Base-by-base conservation (phyloP, 2,113 vertebrate species). In the Poecilia latipinna region DNA sequence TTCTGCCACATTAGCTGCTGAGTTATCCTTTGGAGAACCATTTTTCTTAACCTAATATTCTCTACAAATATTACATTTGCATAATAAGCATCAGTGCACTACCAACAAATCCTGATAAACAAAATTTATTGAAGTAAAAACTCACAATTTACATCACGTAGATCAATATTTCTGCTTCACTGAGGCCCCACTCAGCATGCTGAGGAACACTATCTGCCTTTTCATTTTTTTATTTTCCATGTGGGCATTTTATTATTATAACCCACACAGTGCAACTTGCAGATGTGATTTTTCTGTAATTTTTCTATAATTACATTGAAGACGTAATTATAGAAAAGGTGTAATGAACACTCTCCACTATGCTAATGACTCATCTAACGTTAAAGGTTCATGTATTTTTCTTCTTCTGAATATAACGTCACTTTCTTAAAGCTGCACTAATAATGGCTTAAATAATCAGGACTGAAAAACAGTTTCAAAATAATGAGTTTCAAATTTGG, bases 401-500 rank as follows among this genome's bases (percentile, higher is more conserved):
- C 1, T 48, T 48, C 17, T 48, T 6, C 44, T 48, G 44, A 48
- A 48, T 19, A 48, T 48, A 48, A 17, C 17, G 44, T 48, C 13
- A 48, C 44, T 48, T 48, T 17, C 13, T 19, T 48, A 19, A 19
- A 48, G 13, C 13, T 19, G 35, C 65, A 24, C 11, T 35, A 4
- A 68, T 48, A 33, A 75, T 7, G 44, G 61, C 26, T 32, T 8
- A 54, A 22, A 62, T 48, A 32, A 64, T 17, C 17, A 48, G 44
- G 28, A 24, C 75, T 65, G 26, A 54, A 78, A 73, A 75, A 70
- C 63, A 19, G 73, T 70, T 78, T 66, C 70, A 26, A 75, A 67
- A 77, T 78, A 70, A 82, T 69, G 33, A 75, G 63, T 35, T 62
- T 63, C 22, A 80, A 84, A 90, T 84, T 72, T 2, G 64, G 86